Conservation (phyloP, 2,797 vertebrate species). For the Nothura maculosa region DNA sequence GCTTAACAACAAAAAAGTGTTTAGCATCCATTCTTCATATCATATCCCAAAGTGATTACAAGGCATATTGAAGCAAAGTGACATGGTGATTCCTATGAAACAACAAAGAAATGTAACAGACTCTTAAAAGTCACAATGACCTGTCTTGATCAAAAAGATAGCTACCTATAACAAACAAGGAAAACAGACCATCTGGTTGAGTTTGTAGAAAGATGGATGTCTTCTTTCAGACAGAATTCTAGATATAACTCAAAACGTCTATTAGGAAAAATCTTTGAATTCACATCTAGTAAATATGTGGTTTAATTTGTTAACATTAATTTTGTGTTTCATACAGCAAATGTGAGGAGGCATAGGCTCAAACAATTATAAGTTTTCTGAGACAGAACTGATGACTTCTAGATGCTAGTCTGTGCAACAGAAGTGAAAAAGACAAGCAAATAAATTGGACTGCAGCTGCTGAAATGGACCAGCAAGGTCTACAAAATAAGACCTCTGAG, state of each 20-base stretch:
- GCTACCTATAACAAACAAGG: background rate
- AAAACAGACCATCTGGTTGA: background rate
- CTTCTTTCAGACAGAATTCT: background rate
- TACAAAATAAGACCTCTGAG: background rate
- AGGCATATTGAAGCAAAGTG: conserved; percentile 59
- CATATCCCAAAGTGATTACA: conserved; percentile 48
- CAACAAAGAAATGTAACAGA: conserved; percentile 39
- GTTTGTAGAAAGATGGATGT: background rate
- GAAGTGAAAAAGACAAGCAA: background rate
- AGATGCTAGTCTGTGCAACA: background rate
- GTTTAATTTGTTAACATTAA: background rate
- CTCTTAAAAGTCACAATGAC: conserved; percentile 18
- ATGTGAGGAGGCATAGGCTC: background rate
- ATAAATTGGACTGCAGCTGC: background rate
- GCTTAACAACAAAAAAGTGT: conserved; percentile 38
- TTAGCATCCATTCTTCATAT: conserved; percentile 17
- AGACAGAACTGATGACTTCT: background rate
- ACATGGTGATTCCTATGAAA: conserved; percentile 35
- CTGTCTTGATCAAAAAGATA: conserved; percentile 33
- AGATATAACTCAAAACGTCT: background rate
- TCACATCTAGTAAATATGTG: background rate
- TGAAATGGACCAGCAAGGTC: background rate
- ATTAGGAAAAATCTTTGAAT: background rate
- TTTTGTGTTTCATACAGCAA: background rate
- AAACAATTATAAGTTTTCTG: background rate